phyloP scores from a whole-genome alignment of 2,888 invertebrate species.

The Hyposoter didymator region DNA sequence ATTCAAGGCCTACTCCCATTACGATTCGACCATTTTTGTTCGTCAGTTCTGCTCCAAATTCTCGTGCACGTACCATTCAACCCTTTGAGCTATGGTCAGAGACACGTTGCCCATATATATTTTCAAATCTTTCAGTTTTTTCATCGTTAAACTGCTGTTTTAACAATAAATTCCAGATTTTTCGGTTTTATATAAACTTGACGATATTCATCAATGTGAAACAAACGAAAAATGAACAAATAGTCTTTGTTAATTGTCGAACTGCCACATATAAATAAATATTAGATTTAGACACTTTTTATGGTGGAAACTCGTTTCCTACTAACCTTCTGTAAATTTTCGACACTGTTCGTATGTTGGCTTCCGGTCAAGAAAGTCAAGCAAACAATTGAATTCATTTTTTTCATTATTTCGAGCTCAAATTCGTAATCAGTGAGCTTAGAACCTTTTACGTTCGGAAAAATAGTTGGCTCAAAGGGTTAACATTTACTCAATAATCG shows the following conservation, averaged over 20 bases:
- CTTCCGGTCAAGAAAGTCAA: not conserved
- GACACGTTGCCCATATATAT: no score
- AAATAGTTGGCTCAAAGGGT: not conserved
- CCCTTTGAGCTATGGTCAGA: not conserved
- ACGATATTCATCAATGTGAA: not conserved
- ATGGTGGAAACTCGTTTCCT: no score
- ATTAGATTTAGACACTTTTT: not conserved
- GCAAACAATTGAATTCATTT: not conserved
- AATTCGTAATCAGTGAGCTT: not conserved
- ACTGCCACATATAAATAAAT: not conserved
- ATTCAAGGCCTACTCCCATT: constrained; percentile 68
- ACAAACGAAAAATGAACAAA: not conserved
- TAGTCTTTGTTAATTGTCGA: not conserved
- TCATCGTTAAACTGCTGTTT: not conserved
- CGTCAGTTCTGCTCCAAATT: not conserved
- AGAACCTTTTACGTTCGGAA: not conserved
- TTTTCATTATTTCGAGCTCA: not conserved
- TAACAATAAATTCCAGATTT: not conserved
- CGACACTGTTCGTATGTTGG: not conserved
- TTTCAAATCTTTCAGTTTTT: no score
- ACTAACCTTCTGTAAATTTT: not conserved
- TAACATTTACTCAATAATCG: constrained; percentile 17
- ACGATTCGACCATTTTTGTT: constrained; percentile 41
- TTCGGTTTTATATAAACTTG: not conserved
- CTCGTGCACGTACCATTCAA: not conserved